phyloP scores from a whole-genome alignment of 1,140 invertebrate genomes.

The Heliconius hewitsoni region DNA sequence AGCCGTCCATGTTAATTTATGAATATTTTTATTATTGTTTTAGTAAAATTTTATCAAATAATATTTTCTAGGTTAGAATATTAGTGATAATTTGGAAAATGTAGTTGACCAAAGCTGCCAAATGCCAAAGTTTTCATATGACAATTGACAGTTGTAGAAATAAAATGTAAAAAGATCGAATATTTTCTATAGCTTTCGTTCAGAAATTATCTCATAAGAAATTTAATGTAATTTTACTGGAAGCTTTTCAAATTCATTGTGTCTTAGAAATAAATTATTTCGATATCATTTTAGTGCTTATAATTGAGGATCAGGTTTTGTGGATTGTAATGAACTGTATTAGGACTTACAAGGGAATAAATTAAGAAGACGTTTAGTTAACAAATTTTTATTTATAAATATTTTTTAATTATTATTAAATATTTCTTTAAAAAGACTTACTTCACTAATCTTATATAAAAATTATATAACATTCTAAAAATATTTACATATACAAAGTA shows the following conservation, averaged over 20 bases:
- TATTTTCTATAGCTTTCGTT: background rate
- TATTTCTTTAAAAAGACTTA: no score
- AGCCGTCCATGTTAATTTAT: constrained; percentile 50
- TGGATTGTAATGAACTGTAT: no score
- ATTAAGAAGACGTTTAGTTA: no score
- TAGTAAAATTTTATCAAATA: background rate
- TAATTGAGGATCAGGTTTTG: no score
- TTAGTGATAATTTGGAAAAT: background rate
- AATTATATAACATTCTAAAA: no score
- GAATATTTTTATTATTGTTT: background rate
- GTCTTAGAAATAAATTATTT: no score
- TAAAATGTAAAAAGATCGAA: background rate
- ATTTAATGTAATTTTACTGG: background rate
- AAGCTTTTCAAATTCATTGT: background rate
- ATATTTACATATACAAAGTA: no score
- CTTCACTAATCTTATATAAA: no score
- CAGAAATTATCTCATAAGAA: background rate
- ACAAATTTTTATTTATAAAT: no score
- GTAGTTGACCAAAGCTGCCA: background rate
- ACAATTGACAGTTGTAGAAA: background rate
- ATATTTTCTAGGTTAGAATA: constrained; percentile 9
- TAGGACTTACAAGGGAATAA: no score
- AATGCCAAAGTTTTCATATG: background rate
- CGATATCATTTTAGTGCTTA: no score
- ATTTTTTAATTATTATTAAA: no score